Conservation (phyloP, 2,888 invertebrate species). For the Drosophila merina region DNA sequence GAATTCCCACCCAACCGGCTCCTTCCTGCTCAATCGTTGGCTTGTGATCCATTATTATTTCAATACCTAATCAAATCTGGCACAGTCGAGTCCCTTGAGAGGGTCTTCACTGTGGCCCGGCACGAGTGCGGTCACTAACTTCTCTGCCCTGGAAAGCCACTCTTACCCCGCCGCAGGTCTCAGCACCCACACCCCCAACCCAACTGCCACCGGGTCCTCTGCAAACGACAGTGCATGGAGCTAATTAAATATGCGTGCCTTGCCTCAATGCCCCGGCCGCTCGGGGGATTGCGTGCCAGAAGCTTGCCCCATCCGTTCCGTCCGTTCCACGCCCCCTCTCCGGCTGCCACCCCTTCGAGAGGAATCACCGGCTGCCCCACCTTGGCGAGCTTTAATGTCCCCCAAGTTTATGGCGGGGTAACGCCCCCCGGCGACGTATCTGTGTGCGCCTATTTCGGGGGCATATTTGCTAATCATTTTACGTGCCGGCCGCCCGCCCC, state of each 20-base stretch:
- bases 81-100: constrained; percentile 20
- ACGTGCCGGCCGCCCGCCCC: constrained; percentile 44
- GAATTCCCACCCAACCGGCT: not conserved
- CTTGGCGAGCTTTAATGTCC: constrained; percentile 32
- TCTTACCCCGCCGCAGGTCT: constrained; percentile 4
- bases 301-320: constrained; percentile 2
- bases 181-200: not conserved
- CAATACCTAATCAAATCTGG: constrained; percentile 40
- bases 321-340: not conserved
- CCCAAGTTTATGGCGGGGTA: constrained; percentile 27
- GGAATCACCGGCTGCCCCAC: constrained; percentile 13
- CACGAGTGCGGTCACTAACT: constrained; percentile 39
- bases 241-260: constrained; percentile 57
- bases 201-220: not conserved
- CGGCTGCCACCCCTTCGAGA: not conserved
- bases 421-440: constrained; percentile 36
- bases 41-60: constrained; percentile 27
- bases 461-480: constrained; percentile 81
- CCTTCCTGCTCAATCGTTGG: not conserved
- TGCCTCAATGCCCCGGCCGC: constrained; percentile 48
- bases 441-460: constrained; percentile 48
- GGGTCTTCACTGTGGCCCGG: constrained; percentile 31
- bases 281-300: constrained; percentile 50
- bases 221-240: constrained; percentile 40
- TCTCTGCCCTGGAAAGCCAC: constrained; percentile 3